Percentiles rank a stretch among this genome's conserved stretches.
phyloP scores from a whole-genome alignment of 2,797 vertebrate genomes.

The Pangasius sanitwongsei region DNA sequence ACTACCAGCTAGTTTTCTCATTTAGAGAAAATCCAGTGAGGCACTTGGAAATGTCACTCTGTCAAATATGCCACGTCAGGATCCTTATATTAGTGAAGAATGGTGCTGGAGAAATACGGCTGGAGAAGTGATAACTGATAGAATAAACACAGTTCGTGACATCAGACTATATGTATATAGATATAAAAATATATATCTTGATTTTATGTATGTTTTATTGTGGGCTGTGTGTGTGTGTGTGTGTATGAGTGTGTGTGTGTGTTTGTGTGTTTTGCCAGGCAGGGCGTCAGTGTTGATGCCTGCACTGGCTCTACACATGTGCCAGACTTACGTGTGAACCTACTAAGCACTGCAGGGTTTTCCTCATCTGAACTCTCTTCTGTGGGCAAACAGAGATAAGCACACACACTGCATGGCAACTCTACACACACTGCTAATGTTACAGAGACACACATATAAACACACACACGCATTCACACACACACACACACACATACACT shows the following conservation, averaged over 20 bases:
- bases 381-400: constrained; percentile 77
- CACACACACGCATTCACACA: constrained; percentile 3
- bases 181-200: neutral
- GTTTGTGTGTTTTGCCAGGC: constrained; percentile 1
- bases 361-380: constrained; percentile 81
- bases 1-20: neutral
- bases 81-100: neutral
- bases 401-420: constrained; percentile 69
- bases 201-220: neutral
- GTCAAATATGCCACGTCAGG: neutral
- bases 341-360: constrained; percentile 74
- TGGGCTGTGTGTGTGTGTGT: neutral
- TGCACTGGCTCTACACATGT: constrained; percentile 30
- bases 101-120: neutral
- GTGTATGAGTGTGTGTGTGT: constrained; percentile 8
- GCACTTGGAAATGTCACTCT: neutral
- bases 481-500: neutral
- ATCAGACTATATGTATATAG: neutral
- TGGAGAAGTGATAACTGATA: neutral
- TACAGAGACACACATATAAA: constrained; percentile 26
- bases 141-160: neutral
- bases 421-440: constrained; percentile 48
- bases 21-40: neutral
- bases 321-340: constrained; percentile 79
- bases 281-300: constrained; percentile 2